Evolutionary conservation across 2,888 invertebrate species (phyloP).

Genomic region (Orchesellides sinensis): DNA sequence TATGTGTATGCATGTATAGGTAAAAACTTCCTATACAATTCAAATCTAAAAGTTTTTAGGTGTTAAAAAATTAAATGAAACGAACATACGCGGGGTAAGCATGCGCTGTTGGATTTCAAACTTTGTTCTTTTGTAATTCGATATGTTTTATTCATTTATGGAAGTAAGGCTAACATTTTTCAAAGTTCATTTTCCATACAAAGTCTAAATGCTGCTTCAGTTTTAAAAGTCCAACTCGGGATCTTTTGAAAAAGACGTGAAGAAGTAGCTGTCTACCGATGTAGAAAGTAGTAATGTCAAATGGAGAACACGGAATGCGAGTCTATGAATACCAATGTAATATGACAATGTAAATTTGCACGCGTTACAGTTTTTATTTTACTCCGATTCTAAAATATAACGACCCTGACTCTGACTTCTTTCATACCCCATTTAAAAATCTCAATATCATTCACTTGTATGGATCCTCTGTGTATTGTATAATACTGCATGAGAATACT

Average conservation of each 20-base stretch:
- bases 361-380: no score
- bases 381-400: not conserved
- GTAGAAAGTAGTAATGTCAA: slow-evolving; percentile 3
- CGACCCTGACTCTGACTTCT: no score
- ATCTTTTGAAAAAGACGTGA: no score
- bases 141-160: slow-evolving; percentile 45
- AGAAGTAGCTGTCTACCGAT: no score
- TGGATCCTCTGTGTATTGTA: not conserved
- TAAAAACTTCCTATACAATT: no score
- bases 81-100: not conserved
- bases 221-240: not conserved
- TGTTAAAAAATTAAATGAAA: no score
- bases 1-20: no score
- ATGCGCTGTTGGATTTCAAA: no score
- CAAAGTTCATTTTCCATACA: not conserved
- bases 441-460: not conserved
- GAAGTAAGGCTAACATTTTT: not conserved
- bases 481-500: no score
- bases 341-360: not conserved
- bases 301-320: not conserved
- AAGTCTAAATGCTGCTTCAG: not conserved
- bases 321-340: not conserved
- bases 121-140: slow-evolving; percentile 7
- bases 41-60: no score
- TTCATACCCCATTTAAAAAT: not conserved